Conservation (phyloP, 37 sponge, comb jelly and placozoan genomes). For the Diacarnus erythraeanus region DNA sequence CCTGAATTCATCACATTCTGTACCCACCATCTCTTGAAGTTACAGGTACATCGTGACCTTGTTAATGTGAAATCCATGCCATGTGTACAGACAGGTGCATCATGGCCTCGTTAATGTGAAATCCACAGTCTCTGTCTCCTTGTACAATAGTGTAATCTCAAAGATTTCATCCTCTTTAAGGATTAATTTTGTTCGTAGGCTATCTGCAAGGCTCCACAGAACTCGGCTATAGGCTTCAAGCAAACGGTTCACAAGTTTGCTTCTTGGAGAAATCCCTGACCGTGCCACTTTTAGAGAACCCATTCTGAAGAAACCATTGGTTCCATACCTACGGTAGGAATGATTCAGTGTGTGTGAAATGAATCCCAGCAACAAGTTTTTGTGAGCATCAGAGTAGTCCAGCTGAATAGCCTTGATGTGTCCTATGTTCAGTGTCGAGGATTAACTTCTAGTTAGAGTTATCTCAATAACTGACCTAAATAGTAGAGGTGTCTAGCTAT, state of each 20-base stretch:
- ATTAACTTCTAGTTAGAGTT: too few relatives aligned
- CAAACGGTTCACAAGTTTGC: slow-evolving; percentile 95
- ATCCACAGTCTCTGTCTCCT: too few relatives aligned
- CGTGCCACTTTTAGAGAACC: slow-evolving; percentile 84
- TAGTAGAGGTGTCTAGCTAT: slow-evolving; percentile 90
- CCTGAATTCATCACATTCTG: too few relatives aligned
- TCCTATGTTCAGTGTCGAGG: slow-evolving; percentile 16
- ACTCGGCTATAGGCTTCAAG: slow-evolving; percentile 91
- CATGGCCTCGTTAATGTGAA: too few relatives aligned
- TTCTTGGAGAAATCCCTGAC: slow-evolving; percentile 96
- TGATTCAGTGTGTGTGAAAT: too few relatives aligned
- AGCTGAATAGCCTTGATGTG: slow-evolving; percentile 91
- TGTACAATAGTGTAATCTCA: too few relatives aligned
- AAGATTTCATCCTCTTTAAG: too few relatives aligned
- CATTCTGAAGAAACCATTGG: slow-evolving; percentile 79
- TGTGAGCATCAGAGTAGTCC: slow-evolving; percentile 90
- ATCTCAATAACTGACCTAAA: slow-evolving; percentile 71
- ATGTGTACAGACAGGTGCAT: too few relatives aligned
- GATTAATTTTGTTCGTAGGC: slow-evolving; percentile 52
- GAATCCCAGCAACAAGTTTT: slow-evolving; percentile 76
- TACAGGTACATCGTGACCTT: slow-evolving; percentile 50
- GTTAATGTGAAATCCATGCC: too few relatives aligned
- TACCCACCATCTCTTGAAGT: too few relatives aligned
- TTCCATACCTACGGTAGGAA: slow-evolving; percentile 87
- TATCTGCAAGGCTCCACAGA: slow-evolving; percentile 94